phyloP scores from a whole-genome alignment of 1,140 invertebrate species.

The Lineus longissimus region DNA sequence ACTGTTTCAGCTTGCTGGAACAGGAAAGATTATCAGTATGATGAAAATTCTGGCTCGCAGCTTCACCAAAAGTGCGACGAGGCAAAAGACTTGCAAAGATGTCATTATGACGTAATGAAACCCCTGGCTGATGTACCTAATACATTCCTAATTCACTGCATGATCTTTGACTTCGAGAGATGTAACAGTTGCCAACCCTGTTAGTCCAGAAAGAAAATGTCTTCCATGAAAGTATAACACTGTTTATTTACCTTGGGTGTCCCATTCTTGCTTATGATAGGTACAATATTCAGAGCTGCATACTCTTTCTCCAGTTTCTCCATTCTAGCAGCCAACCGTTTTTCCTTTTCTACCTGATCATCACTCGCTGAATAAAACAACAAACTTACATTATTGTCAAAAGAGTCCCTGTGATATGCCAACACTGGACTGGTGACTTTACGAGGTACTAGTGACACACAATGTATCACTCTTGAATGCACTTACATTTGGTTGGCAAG shows the following conservation, averaged over 20 bases:
- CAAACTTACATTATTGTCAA: background rate
- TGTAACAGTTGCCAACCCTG: no score
- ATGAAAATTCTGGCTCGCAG: background rate
- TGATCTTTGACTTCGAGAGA: no score
- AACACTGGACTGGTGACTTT: no score
- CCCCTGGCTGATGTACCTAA: no score
- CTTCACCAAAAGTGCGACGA: background rate
- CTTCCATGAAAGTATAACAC: no score
- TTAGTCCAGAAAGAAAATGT: no score
- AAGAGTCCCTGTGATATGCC: no score
- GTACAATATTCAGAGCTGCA: slow-evolving; percentile 88
- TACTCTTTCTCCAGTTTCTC: slow-evolving; percentile 94
- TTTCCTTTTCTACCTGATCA: slow-evolving; percentile 72
- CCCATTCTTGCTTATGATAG: slow-evolving; percentile 93
- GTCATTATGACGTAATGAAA: background rate
- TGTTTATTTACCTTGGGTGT: slow-evolving; percentile 73
- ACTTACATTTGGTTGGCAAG: no score
- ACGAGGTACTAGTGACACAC: no score
- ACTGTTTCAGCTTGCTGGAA: no score
- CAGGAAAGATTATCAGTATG: background rate
- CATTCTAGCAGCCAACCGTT: slow-evolving; percentile 89
- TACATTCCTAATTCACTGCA: no score
- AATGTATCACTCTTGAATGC: no score
- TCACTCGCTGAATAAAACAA: slow-evolving; percentile 34
- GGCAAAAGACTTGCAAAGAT: background rate